A percentile compares a stretch with the other conserved stretches of the same genome.
Evolutionary conservation across 1,140 invertebrate species (phyloP).

Genomic region (Akabosia matsudoensis): DNA sequence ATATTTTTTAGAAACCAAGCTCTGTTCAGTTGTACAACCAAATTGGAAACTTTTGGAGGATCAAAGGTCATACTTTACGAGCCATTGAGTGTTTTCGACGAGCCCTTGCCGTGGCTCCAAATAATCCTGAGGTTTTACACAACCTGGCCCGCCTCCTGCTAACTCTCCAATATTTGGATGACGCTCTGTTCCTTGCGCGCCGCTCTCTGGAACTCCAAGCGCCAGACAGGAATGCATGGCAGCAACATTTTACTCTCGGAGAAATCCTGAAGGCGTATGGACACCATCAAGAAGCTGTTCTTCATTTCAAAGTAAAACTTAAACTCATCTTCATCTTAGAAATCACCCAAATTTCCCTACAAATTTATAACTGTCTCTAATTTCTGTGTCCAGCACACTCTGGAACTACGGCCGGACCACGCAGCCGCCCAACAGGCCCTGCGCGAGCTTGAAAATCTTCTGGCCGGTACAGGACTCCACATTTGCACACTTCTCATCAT

Average conservation of each 20-base stretch:
- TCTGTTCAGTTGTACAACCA: slow-evolving; percentile 82
- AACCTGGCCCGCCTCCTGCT: slow-evolving; percentile 79
- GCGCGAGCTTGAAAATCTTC: slow-evolving; percentile 72
- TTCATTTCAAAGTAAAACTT: slow-evolving; percentile 56
- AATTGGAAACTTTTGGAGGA: slow-evolving; percentile 83
- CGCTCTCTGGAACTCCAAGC: slow-evolving; percentile 69
- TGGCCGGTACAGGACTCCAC: slow-evolving; percentile 65
- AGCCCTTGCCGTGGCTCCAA: slow-evolving; percentile 76
- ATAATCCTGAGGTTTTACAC: slow-evolving; percentile 76
- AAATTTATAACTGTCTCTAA: too few species aligned
- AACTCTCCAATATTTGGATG: slow-evolving; percentile 80
- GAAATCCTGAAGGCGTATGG: slow-evolving; percentile 82
- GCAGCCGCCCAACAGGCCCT: slow-evolving; percentile 71
- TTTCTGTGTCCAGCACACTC: slow-evolving; percentile 62
- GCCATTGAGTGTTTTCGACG: slow-evolving; percentile 84
- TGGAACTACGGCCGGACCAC: slow-evolving; percentile 76
- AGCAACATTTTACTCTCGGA: slow-evolving; percentile 79
- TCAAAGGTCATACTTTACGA: slow-evolving; percentile 76
- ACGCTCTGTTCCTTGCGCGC: slow-evolving; percentile 78
- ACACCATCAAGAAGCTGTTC: slow-evolving; percentile 73
- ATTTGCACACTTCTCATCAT: slow-evolving; percentile 81
- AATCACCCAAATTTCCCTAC: too few species aligned
- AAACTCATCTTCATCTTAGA: neutral
- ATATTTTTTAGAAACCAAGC: slow-evolving; percentile 67
- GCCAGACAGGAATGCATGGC: slow-evolving; percentile 79